A percentile compares a stretch with the other conserved stretches of the same genome.
Conservation (phyloP, 2,113 vertebrate genomes). For the Micromys minutus region DNA sequence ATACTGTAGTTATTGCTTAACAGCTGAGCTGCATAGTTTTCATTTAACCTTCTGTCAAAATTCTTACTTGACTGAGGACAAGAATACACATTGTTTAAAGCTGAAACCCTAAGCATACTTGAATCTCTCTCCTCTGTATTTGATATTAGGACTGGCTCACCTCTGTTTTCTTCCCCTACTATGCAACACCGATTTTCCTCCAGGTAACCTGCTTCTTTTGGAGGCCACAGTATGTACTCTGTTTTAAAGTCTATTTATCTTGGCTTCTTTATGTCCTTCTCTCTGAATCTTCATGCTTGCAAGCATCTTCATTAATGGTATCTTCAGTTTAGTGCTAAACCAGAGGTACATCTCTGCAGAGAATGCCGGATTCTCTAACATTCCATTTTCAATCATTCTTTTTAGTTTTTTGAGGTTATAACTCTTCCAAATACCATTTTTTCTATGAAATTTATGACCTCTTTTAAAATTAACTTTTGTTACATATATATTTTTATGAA, state of each 20-base stretch:
- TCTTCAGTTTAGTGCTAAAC: neutral
- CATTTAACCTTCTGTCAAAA: slow-evolving; percentile 27
- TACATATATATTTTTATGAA: neutral
- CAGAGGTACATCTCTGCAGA: neutral
- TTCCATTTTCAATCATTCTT: neutral
- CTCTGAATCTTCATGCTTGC: neutral
- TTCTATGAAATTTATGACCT: neutral
- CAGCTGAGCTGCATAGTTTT: slow-evolving; percentile 20
- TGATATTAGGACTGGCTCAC: neutral
- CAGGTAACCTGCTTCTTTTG: neutral
- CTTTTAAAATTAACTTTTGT: neutral
- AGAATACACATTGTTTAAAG: neutral
- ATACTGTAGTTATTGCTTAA: neutral
- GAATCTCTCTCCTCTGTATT: neutral
- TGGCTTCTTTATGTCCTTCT: neutral
- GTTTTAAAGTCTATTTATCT: neutral
- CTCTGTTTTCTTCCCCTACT: neutral
- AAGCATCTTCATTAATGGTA: neutral
- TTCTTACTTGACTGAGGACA: neutral
- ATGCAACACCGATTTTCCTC: neutral
- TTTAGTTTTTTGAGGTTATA: neutral
- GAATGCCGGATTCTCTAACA: neutral
- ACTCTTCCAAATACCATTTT: neutral
- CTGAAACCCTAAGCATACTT: neutral
- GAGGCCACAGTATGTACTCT: fast-evolving